phyloP scores from a whole-genome alignment of 2,113 vertebrate species.

The Sterrhoptilus dennistouni region DNA sequence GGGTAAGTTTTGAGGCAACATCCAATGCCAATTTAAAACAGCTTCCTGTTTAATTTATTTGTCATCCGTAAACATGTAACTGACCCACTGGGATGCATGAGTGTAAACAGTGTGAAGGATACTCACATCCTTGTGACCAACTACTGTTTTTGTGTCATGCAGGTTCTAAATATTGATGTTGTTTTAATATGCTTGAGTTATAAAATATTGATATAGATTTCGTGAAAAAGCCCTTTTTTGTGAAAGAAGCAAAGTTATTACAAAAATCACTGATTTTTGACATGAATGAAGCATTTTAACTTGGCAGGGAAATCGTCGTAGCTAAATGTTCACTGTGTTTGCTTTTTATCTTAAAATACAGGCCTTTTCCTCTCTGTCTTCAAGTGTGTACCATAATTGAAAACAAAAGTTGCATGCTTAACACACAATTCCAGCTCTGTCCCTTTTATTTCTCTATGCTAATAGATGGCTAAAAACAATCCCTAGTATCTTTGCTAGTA shows the following conservation, averaged over 20 bases:
- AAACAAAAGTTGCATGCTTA: background rate
- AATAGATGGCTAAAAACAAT: background rate
- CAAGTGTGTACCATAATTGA: background rate
- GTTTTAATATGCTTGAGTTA: background rate
- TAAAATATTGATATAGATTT: background rate
- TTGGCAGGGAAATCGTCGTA: background rate
- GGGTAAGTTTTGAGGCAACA: conserved; percentile 56
- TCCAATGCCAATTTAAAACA: conserved; percentile 41
- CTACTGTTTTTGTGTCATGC: conserved; percentile 15
- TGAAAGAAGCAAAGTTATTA: background rate
- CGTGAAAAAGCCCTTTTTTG: background rate
- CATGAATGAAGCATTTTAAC: background rate
- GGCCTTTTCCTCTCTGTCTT: conserved; percentile 9
- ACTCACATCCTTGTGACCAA: conserved; percentile 42
- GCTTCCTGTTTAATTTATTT: conserved; percentile 61
- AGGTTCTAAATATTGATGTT: conserved; percentile 36
- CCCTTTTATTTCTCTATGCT: background rate
- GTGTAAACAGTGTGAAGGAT: conserved; percentile 55
- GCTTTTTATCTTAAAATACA: conserved; percentile 1
- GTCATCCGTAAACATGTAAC: conserved; percentile 57
- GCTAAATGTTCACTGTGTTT: background rate
- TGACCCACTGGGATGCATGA: conserved; percentile 18
- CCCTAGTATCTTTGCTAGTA: background rate
- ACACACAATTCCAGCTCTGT: background rate
- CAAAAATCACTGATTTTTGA: conserved; percentile 21